A percentile compares a stretch with the other conserved stretches of the same genome.
These are phyloP conservation scores for Syrrhaptes paradoxus DNA, from an alignment of 2,113 vertebrate species.

Conservation along the genomic window DNA sequence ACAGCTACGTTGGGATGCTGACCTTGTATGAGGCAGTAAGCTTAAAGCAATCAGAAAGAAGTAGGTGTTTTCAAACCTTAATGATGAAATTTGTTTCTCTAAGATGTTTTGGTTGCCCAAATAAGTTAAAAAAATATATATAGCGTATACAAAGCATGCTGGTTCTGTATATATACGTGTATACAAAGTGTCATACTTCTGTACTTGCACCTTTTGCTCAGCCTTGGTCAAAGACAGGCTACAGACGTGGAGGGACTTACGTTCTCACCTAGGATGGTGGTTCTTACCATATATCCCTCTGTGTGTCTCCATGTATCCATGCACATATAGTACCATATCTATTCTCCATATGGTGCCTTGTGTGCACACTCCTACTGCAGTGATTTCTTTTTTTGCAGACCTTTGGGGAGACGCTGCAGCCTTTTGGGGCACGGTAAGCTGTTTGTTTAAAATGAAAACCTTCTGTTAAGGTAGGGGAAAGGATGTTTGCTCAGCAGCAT, in stretches of 20 bases:
- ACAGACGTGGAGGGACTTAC: neutral
- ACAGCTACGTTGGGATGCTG: neutral
- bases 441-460: neutral
- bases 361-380: neutral
- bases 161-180: neutral
- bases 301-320: accelerated
- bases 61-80: neutral
- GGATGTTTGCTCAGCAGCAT: neutral
- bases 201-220: neutral
- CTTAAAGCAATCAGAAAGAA: neutral
- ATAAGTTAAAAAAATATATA: neutral
- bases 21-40: neutral
- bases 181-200: neutral
- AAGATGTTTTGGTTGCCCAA: neutral
- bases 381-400: neutral
- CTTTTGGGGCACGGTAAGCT: neutral
- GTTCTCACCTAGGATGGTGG: neutral
- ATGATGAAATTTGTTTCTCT: neutral
- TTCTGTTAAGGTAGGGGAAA: neutral
- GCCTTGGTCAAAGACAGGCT: neutral
- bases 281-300: neutral
- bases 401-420: neutral
- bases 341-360: accelerated
- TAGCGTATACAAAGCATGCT: neutral
- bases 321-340: neutral